Base-by-base conservation (phyloP, 2,797 vertebrate genomes). In the Yasuhikotakia modesta region DNA sequence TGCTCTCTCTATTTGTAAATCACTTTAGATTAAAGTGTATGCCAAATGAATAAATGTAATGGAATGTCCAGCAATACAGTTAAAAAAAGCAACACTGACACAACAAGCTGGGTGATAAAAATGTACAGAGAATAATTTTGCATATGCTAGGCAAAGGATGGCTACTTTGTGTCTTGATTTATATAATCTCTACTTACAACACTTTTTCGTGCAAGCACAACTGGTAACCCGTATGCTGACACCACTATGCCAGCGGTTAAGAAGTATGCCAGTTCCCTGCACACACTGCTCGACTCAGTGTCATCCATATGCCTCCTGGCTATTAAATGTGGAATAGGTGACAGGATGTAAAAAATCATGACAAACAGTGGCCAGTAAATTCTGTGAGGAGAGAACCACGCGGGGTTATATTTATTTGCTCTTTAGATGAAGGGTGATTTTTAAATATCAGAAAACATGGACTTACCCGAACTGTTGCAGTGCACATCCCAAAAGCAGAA, bases 161-260 rank as follows among this genome's bases (percentile, higher is more conserved):
- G 35, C 35, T 39, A 39, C 10, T 43, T 43, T 43, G 10, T 43
- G 39, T 43, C 39, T 43, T 43, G 39, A 43, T 43, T 43, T 43
- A 43, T 11, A 43, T 43, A 43, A 43, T 43, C 1, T 81, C 45
- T 74, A 93, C 95, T 94, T 85, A 99, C 97, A 81, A 93, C 87
- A 30, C 4, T 21, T 3, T 81, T 90, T 3, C 95, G 94, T 12
- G 97, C 96, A 0, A 99, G 91, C 79, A 99, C 88, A 64, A 98
- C 87, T 0, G 97, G 96, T 4, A 99, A 90, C 3, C 96, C 96
- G 78, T 96, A 99, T 8, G 96, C 91, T 27, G 97, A 99, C 30
- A 99, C 95, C 22, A 99, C 96, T 0, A 99, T 97, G 24, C 97
- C 97, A 2, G 96, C 97, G 17, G 97, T 99, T 88, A 98, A 88